Conservation (phyloP, 1,140 invertebrate genomes). For the Atta texana region DNA sequence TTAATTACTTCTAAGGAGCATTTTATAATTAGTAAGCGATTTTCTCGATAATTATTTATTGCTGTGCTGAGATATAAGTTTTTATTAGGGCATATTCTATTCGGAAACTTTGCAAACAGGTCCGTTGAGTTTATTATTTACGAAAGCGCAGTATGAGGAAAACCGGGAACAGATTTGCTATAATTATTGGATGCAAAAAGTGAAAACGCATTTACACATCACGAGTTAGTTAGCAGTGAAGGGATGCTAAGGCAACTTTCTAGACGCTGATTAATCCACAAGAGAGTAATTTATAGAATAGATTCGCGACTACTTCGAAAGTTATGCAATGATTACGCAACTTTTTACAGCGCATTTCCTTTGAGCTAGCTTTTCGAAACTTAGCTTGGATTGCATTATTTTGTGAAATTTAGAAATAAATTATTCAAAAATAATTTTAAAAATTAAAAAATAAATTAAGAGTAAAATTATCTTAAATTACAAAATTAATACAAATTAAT, state of each 20-base stretch:
- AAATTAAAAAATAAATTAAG: too few relatives aligned
- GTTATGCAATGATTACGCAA: conserved; percentile 16
- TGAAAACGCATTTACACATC: conserved; percentile 54
- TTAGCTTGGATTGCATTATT: background rate
- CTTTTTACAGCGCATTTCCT: background rate
- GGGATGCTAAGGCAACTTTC: conserved; percentile 47
- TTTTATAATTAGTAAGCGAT: conserved; percentile 7
- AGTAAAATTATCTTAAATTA: background rate
- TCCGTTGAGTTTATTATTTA: conserved; percentile 38
- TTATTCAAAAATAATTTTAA: too few relatives aligned
- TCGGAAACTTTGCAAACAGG: conserved; percentile 8
- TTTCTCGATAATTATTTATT: conserved; percentile 43
- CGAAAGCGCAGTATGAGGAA: background rate
- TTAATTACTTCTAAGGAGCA: background rate
- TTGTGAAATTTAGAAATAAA: background rate
- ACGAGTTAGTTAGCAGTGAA: conserved; percentile 1
- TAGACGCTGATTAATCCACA: conserved; percentile 52
- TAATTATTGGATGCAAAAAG: conserved; percentile 56
- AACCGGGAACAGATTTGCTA: conserved; percentile 6
- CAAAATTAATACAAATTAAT: background rate
- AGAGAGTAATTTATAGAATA: conserved; percentile 33
- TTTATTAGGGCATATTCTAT: conserved; percentile 3
- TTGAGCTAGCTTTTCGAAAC: background rate
- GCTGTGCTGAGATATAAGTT: background rate
- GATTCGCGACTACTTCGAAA: conserved; percentile 36